A percentile compares a stretch with the other conserved stretches of the same genome.
phyloP scores from a whole-genome alignment of 2,888 invertebrate species.

The Spodoptera exigua region DNA sequence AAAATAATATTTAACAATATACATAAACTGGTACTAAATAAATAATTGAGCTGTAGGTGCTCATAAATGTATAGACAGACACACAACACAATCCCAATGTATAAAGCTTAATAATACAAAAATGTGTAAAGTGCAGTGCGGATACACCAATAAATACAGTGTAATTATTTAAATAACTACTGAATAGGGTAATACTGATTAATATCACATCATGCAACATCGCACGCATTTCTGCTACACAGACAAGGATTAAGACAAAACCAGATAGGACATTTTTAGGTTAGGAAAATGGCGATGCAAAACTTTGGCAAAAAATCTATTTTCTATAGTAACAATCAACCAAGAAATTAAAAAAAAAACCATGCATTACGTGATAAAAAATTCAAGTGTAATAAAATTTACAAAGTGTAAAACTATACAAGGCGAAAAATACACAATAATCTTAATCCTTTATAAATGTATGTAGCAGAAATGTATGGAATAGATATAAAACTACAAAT shows the following conservation, averaged over 20 bases:
- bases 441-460: neutral
- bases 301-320: too few relatives aligned
- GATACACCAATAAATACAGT: slow-evolving; percentile 47
- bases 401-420: neutral
- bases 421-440: neutral
- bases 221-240: slow-evolving; percentile 52
- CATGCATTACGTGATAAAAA: neutral
- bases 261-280: neutral
- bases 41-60: slow-evolving; percentile 21
- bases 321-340: too few relatives aligned
- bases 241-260: slow-evolving; percentile 13
- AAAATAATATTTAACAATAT: slow-evolving; percentile 12
- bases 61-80: slow-evolving; percentile 22
- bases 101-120: slow-evolving; percentile 46
- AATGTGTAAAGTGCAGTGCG: slow-evolving; percentile 65
- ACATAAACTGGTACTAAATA: too few relatives aligned
- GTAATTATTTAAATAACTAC: slow-evolving; percentile 39
- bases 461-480: slow-evolving; percentile 62
- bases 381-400: neutral
- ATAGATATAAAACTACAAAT: slow-evolving; percentile 62
- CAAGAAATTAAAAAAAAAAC: too few relatives aligned
- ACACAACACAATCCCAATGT: slow-evolving; percentile 49
- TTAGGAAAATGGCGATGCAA: too few relatives aligned
- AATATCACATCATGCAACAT: slow-evolving; percentile 48
- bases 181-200: slow-evolving; percentile 38